Percentiles rank a stretch among this genome's conserved stretches.
Conservation (phyloP, 1,140 invertebrate species). For the Idris sp. region DNA sequence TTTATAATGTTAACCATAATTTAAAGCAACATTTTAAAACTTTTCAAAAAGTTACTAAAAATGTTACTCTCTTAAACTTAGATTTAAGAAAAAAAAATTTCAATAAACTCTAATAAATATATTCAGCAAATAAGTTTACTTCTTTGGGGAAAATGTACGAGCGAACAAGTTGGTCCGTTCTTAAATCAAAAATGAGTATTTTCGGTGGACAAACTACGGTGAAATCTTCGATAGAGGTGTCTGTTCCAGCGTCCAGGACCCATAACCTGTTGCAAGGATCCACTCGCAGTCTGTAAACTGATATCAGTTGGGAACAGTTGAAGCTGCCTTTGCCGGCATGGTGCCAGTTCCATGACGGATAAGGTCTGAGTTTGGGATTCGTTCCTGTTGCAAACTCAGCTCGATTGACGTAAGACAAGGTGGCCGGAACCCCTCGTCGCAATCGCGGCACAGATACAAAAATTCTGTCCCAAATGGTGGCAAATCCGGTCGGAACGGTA, state of each 20-base stretch:
- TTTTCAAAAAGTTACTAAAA: too few relatives aligned
- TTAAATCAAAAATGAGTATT: conserved; percentile 87
- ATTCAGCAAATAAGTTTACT: too few relatives aligned
- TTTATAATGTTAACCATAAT: too few relatives aligned
- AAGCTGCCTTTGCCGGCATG: conserved; percentile 82
- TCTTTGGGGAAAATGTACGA: conserved; percentile 77
- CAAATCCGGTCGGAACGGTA: conserved; percentile 86
- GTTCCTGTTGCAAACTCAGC: conserved; percentile 77
- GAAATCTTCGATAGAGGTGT: conserved; percentile 87
- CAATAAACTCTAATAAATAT: too few relatives aligned
- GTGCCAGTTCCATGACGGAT: conserved; percentile 89
- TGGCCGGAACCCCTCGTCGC: conserved; percentile 85
- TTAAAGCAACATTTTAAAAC: too few relatives aligned
- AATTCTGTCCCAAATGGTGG: conserved; percentile 83
- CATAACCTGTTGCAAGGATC: conserved; percentile 88
- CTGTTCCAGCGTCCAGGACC: conserved; percentile 85
- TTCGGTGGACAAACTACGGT: conserved; percentile 87
- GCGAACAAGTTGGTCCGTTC: conserved; percentile 83
- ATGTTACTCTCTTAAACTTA: too few relatives aligned
- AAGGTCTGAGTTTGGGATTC: conserved; percentile 84
- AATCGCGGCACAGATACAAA: conserved; percentile 86
- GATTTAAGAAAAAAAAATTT: too few relatives aligned
- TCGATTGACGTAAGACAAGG: conserved; percentile 82
- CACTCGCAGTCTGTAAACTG: conserved; percentile 85
- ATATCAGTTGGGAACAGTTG: conserved; percentile 86